phyloP scores from a whole-genome alignment of 1,140 invertebrate genomes.

The Bombus turneri region DNA sequence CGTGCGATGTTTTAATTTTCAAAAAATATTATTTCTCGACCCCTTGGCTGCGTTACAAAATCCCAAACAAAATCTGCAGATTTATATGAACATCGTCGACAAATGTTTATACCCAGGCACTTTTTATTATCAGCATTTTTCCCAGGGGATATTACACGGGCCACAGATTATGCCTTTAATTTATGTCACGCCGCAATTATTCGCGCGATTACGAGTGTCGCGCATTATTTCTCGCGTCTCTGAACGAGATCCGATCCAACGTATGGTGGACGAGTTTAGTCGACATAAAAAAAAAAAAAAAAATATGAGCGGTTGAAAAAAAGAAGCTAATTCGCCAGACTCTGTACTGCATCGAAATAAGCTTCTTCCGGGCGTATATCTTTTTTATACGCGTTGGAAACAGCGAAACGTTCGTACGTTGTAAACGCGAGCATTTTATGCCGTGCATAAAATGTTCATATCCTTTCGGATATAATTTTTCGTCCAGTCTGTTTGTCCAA shows the following conservation, averaged over 20 bases:
- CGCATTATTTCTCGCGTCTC: neutral
- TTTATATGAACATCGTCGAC: neutral
- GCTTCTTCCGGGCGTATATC: neutral
- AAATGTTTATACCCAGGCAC: neutral
- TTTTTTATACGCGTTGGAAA: neutral
- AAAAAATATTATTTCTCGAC: neutral
- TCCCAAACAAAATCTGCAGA: neutral
- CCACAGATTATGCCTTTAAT: conserved; percentile 5
- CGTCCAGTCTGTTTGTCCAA: neutral
- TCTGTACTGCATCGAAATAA: neutral
- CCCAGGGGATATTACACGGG: neutral
- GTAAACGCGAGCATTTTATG: no score
- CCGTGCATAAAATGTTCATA: conserved; percentile 5
- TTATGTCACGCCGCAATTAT: conserved; percentile 15
- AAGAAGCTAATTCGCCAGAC: neutral
- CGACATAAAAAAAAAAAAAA: neutral
- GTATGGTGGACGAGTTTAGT: neutral
- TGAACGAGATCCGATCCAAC: neutral
- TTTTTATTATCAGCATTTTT: neutral
- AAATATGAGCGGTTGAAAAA: neutral
- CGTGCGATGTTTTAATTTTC: neutral
- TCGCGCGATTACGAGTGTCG: conserved; percentile 9
- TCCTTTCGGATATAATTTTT: neutral
- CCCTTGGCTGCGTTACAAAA: no score
- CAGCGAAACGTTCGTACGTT: neutral